A percentile compares a stretch with the other conserved stretches of the same genome.
Evolutionary conservation across 2,797 vertebrate species (phyloP).

Genomic region (Ispidina picta): DNA sequence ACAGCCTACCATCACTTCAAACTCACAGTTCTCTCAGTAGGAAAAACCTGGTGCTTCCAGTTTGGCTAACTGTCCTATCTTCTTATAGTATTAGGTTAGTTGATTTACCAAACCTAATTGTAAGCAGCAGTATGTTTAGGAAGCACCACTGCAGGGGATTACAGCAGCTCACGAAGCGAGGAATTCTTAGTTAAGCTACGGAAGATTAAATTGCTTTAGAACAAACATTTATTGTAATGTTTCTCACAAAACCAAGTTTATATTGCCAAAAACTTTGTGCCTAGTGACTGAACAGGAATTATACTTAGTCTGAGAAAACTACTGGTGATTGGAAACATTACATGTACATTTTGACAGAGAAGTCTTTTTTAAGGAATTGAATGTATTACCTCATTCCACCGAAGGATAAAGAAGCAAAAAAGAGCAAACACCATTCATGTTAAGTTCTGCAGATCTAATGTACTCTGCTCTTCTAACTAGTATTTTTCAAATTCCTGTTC

Average conservation of each 20-base stretch:
- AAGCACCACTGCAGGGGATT: neutral
- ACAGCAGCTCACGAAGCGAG: neutral
- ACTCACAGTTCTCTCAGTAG: neutral
- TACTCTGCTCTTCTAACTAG: neutral
- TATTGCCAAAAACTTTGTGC: neutral
- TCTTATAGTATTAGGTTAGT: neutral
- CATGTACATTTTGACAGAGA: neutral
- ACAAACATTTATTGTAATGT: neutral
- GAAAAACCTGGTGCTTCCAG: neutral
- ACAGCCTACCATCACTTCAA: neutral
- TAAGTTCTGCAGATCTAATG: neutral
- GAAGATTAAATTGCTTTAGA: neutral
- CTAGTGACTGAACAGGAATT: neutral
- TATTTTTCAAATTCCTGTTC: neutral
- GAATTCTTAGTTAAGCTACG: neutral
- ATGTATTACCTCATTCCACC: neutral
- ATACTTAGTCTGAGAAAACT: neutral
- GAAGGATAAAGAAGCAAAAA: neutral
- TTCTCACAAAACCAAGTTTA: neutral
- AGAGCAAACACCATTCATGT: neutral
- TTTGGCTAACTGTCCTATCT: neutral
- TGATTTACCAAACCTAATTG: neutral
- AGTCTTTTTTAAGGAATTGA: neutral
- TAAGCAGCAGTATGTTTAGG: neutral
- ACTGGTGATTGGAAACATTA: neutral